Evolutionary conservation across 1,140 invertebrate genomes (phyloP).

Genomic region (Epicauta chinensis): DNA sequence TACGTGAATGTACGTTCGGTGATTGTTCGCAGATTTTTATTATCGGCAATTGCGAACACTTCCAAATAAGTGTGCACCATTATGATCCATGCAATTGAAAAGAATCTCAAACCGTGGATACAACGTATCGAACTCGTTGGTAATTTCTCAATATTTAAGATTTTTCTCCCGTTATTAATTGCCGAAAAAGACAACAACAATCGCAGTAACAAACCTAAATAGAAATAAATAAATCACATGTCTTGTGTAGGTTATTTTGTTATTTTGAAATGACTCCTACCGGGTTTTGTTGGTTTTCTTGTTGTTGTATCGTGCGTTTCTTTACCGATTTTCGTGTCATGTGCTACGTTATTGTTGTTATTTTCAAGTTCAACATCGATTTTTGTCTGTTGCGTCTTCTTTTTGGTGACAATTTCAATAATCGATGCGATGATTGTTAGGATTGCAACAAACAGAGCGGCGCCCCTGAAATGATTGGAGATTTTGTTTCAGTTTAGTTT

Average conservation of each 20-base stretch:
- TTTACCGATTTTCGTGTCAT: constrained; percentile 8
- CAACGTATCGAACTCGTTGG: constrained; percentile 62
- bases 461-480: constrained; percentile 23
- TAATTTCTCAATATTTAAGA: constrained; percentile 51
- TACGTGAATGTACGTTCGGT: constrained; percentile 74
- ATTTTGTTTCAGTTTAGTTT: not conserved
- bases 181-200: constrained; percentile 47
- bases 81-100: constrained; percentile 87
- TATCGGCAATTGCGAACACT: constrained; percentile 70
- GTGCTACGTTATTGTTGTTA: constrained; percentile 27
- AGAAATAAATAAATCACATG: no score
- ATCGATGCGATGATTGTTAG: constrained; percentile 33
- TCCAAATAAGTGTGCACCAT: constrained; percentile 84
- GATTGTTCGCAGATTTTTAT: constrained; percentile 66
- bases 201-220: constrained; percentile 41
- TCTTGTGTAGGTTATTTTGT: no score
- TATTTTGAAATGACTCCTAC: no score
- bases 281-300: constrained; percentile 18
- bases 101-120: constrained; percentile 75
- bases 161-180: constrained; percentile 53
- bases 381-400: constrained; percentile 17
- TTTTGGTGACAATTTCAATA: constrained; percentile 26
- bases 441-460: constrained; percentile 17
- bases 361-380: constrained; percentile 28
- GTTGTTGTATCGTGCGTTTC: constrained; percentile 6